phyloP scores from a whole-genome alignment of 2,888 invertebrate species.

The Globia sparganii region DNA sequence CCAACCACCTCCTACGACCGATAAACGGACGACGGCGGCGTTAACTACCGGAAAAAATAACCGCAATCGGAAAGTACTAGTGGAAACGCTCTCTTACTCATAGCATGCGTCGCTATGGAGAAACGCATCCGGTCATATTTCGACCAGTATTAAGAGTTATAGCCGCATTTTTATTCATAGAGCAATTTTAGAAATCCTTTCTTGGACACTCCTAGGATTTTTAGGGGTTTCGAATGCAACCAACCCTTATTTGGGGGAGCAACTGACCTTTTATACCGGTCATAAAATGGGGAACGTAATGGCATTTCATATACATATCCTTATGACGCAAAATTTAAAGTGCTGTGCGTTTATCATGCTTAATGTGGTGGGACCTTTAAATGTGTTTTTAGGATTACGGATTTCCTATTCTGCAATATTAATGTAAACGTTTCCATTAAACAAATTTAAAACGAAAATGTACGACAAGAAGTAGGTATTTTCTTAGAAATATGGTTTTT shows the following conservation, averaged over 20 bases:
- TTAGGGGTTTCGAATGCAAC: constrained; percentile 65
- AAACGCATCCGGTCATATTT: constrained; percentile 86
- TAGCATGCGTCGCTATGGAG: constrained; percentile 75
- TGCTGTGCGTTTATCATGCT: constrained; percentile 42
- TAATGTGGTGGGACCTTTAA: constrained; percentile 50
- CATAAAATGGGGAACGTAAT: constrained; percentile 59
- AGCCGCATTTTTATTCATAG: constrained; percentile 88
- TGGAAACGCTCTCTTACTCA: constrained; percentile 64
- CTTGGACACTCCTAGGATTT: constrained; percentile 70
- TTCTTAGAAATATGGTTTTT: constrained; percentile 20
- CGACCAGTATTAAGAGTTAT: constrained; percentile 86
- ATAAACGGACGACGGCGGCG: too few relatives aligned
- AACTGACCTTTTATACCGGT: constrained; percentile 63
- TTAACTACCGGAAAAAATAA: constrained; percentile 14
- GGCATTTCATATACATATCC: constrained; percentile 55
- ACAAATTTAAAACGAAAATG: constrained; percentile 2
- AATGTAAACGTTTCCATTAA: constrained; percentile 1
- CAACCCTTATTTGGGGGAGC: constrained; percentile 64
- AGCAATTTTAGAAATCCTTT: constrained; percentile 86
- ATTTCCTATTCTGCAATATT: constrained; percentile 5
- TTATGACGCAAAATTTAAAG: constrained; percentile 52
- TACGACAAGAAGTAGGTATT: not conserved
- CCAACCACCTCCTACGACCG: not conserved
- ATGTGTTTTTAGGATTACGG: constrained; percentile 33
- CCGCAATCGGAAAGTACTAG: constrained; percentile 36